Percentiles rank a stretch among this genome's conserved stretches.
These are phyloP conservation scores for Enteromius unitaeniatus DNA, from an alignment of 2,797 vertebrate species.

Conservation along the genomic window DNA sequence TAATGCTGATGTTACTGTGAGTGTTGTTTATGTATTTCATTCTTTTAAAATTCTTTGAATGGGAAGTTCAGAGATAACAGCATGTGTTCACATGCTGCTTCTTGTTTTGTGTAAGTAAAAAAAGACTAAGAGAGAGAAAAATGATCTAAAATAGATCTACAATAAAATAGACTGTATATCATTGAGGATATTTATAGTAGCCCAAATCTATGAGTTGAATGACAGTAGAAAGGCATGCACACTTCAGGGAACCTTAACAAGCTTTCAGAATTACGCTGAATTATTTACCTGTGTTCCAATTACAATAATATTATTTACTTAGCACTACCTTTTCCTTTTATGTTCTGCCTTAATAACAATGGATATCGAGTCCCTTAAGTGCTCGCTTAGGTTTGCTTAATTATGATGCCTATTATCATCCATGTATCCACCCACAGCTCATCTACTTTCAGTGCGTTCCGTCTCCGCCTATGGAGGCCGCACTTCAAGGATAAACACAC, in stretches of 20 bases:
- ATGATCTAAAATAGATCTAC: not conserved
- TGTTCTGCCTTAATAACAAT: conserved; percentile 76
- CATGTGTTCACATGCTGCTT: not conserved
- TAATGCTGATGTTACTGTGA: not conserved
- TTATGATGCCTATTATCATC: conserved; percentile 76
- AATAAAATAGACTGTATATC: conserved; percentile 57
- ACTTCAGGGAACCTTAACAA: conserved; percentile 76
- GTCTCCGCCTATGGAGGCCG: conserved; percentile 24
- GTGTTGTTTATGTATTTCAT: not conserved
- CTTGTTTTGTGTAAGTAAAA: not conserved
- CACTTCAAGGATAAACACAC: conserved; percentile 37
- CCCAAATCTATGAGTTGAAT: conserved; percentile 33
- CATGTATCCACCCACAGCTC: conserved; percentile 62
- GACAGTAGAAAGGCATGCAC: conserved; percentile 49
- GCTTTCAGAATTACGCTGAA: conserved; percentile 68
- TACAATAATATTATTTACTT: conserved; percentile 77
- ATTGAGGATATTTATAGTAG: conserved; percentile 32
- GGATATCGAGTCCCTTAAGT: conserved; percentile 67
- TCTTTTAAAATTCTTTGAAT: not conserved
- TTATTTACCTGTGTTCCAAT: conserved; percentile 73
- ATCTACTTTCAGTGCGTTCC: conserved; percentile 26
- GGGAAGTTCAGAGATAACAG: not conserved
- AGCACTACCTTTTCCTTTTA: conserved; percentile 76
- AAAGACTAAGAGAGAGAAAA: not conserved
- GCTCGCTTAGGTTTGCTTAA: conserved; percentile 70